A percentile compares a stretch with the other conserved stretches of the same genome.
Evolutionary conservation across 2,797 vertebrate species (phyloP).

Genomic region (Botia almorhae): DNA sequence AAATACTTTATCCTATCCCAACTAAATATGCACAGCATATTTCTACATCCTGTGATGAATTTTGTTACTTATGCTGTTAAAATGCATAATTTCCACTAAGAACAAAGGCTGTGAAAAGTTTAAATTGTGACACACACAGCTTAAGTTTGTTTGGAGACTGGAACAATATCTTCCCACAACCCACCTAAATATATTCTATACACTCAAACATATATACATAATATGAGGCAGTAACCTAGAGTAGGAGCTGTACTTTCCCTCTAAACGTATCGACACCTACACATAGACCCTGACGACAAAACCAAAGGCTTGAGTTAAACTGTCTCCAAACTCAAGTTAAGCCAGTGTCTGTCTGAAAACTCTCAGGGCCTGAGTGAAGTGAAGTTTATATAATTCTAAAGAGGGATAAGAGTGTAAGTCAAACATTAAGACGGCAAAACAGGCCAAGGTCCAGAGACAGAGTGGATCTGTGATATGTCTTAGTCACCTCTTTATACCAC

Average conservation of each 20-base stretch:
- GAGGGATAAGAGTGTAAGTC: not conserved
- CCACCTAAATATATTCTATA: conserved; percentile 23
- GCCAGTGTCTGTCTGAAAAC: conserved; percentile 18
- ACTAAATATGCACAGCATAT: not conserved
- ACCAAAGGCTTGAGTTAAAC: conserved; percentile 38
- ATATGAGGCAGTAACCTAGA: conserved; percentile 8
- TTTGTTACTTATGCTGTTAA: not conserved
- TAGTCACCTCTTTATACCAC: conserved; percentile 1
- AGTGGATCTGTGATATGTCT: conserved; percentile 12
- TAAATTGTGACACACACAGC: not conserved
- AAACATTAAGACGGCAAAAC: conserved; percentile 5
- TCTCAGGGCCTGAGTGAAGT: conserved; percentile 1
- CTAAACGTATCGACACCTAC: conserved; percentile 30
- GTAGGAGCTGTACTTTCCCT: conserved; percentile 37
- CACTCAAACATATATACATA: conserved; percentile 14
- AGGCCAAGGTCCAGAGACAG: not conserved
- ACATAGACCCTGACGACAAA: not conserved
- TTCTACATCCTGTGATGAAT: not conserved
- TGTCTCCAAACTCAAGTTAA: conserved; percentile 24
- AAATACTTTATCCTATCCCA: no score
- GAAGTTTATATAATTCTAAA: conserved; percentile 21
- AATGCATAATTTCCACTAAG: not conserved
- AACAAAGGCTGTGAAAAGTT: not conserved
- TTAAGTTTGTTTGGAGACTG: not conserved
- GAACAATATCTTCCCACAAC: not conserved